A percentile compares a stretch with the other conserved stretches of the same genome.
Conservation (phyloP, 2,797 vertebrate genomes). For the Pseudotriccus pelzelni region DNA sequence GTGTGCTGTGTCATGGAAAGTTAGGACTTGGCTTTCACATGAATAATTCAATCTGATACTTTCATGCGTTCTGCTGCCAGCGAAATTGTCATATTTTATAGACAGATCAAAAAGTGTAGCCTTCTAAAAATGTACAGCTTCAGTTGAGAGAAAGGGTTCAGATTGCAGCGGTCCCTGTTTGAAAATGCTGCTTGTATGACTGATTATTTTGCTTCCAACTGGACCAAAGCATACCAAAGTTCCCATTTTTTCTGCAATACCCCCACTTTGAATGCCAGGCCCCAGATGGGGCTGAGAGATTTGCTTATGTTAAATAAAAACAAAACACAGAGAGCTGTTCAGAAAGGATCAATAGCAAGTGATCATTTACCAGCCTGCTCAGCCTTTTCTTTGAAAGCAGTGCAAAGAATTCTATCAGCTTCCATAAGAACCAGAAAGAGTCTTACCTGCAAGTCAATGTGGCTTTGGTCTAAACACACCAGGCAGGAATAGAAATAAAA, state of each 20-base stretch:
- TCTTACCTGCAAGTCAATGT: neutral
- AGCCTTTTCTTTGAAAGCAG: neutral
- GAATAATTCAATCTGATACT: neutral
- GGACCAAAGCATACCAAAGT: neutral
- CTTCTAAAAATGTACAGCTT: neutral
- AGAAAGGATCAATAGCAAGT: neutral
- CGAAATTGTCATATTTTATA: neutral
- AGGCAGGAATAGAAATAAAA: neutral
- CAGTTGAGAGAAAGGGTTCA: neutral
- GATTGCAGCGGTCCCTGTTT: neutral
- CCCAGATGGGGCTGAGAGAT: neutral
- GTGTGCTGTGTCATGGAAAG: neutral
- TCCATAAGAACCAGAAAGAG: neutral
- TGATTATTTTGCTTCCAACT: constrained; percentile 16
- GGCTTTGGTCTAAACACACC: neutral
- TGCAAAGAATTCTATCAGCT: neutral
- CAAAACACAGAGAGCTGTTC: neutral
- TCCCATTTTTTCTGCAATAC: neutral
- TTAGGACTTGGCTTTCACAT: neutral
- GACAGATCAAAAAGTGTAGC: neutral
- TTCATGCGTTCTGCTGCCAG: neutral
- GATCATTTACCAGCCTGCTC: neutral
- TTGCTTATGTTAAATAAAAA: neutral
- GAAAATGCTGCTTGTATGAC: neutral
- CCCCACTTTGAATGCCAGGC: neutral